A percentile compares a stretch with the other conserved stretches of the same genome.
These are phyloP conservation scores for Muscidifurax raptorellus DNA, from an alignment of 1,140 invertebrate species.

Conservation along the genomic window DNA sequence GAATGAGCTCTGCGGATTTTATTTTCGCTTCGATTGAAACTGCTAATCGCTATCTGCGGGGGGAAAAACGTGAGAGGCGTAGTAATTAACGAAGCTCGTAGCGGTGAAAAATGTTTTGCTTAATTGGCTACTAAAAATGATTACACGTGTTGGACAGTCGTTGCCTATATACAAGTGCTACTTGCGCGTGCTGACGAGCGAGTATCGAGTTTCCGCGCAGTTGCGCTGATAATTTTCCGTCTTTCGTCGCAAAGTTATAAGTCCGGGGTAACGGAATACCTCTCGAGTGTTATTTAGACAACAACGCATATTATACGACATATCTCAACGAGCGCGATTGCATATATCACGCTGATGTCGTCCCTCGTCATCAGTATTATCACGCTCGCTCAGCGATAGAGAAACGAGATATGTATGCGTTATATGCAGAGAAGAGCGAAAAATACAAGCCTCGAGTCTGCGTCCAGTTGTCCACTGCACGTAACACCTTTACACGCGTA, in stretches of 20 bases:
- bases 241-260: background rate
- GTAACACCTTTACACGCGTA: background rate
- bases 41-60: background rate
- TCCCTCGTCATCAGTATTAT: conserved; percentile 48
- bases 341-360: conserved; percentile 28
- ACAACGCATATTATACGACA: background rate
- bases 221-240: background rate
- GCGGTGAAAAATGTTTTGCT: background rate
- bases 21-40: background rate
- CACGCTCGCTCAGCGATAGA: conserved; percentile 51
- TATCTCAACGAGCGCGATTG: conserved; percentile 25
- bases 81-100: background rate
- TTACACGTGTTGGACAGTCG: background rate
- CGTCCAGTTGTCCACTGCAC: background rate
- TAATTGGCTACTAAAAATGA: background rate
- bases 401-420: conserved; percentile 6
- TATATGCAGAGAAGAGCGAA: background rate
- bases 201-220: background rate
- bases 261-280: background rate
- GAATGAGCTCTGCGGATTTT: background rate
- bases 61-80: background rate
- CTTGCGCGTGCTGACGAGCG: background rate
- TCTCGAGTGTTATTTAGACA: background rate
- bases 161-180: background rate
- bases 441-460: conserved; percentile 1